phyloP scores from a whole-genome alignment of 37 sponge, comb jelly and placozoan genomes.

The Halisarca cf. caerulea region DNA sequence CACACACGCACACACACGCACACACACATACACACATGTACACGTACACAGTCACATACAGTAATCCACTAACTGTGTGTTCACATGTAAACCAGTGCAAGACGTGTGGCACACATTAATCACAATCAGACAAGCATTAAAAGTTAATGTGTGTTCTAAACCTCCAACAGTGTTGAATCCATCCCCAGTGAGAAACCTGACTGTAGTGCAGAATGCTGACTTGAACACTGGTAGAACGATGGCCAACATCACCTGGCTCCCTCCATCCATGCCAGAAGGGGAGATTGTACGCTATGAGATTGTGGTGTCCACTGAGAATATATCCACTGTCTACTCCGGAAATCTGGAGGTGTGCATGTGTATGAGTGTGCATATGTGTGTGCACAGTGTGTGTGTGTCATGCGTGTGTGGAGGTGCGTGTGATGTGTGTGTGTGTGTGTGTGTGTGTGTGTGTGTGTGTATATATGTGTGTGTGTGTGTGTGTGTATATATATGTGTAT shows the following conservation, averaged over 20 bases:
- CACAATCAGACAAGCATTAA: no score
- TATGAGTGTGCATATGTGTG: neutral
- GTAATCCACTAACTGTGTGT: no score
- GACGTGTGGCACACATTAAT: neutral
- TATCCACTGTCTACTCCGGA: neutral
- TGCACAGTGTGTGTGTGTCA: no score
- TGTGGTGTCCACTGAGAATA: neutral
- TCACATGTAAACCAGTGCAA: no score
- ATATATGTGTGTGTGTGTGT: neutral
- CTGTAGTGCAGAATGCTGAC: neutral
- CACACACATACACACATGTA: no score
- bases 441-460: neutral
- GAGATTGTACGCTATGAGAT: neutral
- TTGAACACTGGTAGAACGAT: neutral
- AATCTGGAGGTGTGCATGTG: neutral
- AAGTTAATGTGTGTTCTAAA: no score
- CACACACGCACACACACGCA: no score
- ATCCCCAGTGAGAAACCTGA: slow-evolving; percentile 2
- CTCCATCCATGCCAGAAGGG: neutral
- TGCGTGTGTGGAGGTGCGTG: neutral
- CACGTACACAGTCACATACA: no score
- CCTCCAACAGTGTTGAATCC: neutral
- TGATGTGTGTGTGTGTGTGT: neutral
- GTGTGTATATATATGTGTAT: neutral
- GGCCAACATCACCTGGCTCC: neutral